Conservation (phyloP, 2,888 invertebrate genomes). For the Ophioninae sp. region DNA sequence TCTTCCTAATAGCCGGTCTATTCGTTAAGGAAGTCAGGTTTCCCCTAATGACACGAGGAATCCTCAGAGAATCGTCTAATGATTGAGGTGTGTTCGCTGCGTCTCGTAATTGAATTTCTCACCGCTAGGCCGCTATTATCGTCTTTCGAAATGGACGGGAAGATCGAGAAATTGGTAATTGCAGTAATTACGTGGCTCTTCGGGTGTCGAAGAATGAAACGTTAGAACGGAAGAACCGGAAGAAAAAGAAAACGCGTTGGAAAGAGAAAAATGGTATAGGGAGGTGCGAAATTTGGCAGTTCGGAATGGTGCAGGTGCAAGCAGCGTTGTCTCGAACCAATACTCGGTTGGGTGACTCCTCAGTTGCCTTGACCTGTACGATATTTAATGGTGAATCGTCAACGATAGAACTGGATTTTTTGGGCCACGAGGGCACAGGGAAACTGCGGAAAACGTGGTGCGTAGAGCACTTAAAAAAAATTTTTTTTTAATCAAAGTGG, state of each 20-base stretch:
- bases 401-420: no score
- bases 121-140: background rate
- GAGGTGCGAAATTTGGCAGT: background rate
- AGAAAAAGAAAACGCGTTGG: conserved; percentile 7
- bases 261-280: conserved; percentile 3
- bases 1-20: background rate
- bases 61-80: conserved; percentile 33
- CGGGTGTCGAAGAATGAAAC: conserved; percentile 36
- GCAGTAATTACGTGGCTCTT: conserved; percentile 40
- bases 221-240: conserved; percentile 19
- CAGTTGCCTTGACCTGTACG: background rate
- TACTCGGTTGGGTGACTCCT: background rate
- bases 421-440: no score
- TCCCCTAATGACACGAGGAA: conserved; percentile 18
- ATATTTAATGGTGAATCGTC: no score
- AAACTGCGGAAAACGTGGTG: no score
- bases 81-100: conserved; percentile 18
- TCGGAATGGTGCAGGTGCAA: background rate
- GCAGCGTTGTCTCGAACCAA: background rate
- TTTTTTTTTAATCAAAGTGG: no score
- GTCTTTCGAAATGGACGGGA: conserved; percentile 28
- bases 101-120: conserved; percentile 50
- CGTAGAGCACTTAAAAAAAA: no score
- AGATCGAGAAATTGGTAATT: conserved; percentile 48
- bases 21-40: conserved; percentile 21